Base-by-base conservation (phyloP, 2,888 invertebrate genomes). In the Oxycera nigricornis region DNA sequence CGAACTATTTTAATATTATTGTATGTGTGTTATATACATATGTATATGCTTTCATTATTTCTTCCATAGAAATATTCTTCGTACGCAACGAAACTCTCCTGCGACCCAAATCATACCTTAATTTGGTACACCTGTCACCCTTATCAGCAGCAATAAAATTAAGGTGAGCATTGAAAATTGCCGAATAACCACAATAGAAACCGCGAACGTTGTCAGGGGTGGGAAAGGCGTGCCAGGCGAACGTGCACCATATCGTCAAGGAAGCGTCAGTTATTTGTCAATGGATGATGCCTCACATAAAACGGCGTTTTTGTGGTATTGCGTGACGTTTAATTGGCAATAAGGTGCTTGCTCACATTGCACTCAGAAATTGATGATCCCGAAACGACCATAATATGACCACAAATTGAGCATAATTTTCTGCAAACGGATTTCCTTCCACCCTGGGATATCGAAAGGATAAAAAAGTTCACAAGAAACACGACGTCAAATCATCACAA, bases 271-370 rank as follows among this genome's bases (percentile, higher is more conserved):
- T 70, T 70, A 70, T 70, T 70, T 70, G 70, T 70, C 70, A 70
- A 70, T 68, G 24, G 68, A 68, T 70, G 67, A 50, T 68, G 30
- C 17, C 20, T 30, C 30, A 9, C 62, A 35, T 31, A 52, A 50
- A 62, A 68, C 30, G 50, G 17, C 52, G 50, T 22, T 52, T 68
- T 70, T 70, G 70, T 55, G 70, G 70, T 31, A 26, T 70, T 70
- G 70, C 70, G 70, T 70, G 70, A 70, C 20, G 20, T 31, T 2
- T 70, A 70, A 70, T 70, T 70, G 70, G 22, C 30, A 30, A 20
- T 55, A 67, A 67, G 70, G 22, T 70, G 70, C 70, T 70, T 52
- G 70, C 52, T 70, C 55, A 52, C 70, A 70, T 70, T 70, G 70
- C 52, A 46, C 55, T n/a, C 70, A 35, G 52, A 20, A 70, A 70